A percentile compares a stretch with the other conserved stretches of the same genome.
Conservation (phyloP, 2,113 vertebrate genomes). For the Gopherus flavomarginatus region DNA sequence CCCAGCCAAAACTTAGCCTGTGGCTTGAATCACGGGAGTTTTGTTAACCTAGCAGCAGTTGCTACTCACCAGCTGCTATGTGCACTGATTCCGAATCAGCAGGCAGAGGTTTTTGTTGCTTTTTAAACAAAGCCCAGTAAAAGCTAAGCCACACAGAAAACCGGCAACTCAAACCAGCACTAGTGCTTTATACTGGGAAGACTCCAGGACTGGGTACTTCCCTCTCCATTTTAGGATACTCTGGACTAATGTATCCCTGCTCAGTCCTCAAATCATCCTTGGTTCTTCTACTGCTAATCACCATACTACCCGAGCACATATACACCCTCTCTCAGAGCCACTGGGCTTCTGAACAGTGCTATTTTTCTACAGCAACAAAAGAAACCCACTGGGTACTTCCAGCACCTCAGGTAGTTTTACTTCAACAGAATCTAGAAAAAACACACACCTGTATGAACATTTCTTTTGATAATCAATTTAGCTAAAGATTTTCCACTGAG, state of each 20-base stretch:
- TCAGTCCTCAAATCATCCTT: neutral
- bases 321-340: neutral
- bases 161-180: neutral
- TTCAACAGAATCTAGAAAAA: too few species aligned
- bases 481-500: neutral
- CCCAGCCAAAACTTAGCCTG: neutral
- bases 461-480: neutral
- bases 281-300: neutral
- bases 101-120: neutral
- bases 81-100: neutral
- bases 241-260: neutral
- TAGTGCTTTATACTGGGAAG: neutral
- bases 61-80: neutral
- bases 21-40: neutral
- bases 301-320: neutral
- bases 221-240: neutral
- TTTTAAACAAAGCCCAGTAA: neutral
- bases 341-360: neutral
- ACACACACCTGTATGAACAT: neutral
- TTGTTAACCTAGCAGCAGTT: neutral
- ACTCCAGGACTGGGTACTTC: neutral
- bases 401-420: neutral
- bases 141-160: neutral
- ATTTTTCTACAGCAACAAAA: fast-evolving
- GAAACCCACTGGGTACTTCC: neutral